These are phyloP conservation scores for Pollenia amentaria DNA, from an alignment of 2,888 invertebrate genomes.

Conservation along the genomic window DNA sequence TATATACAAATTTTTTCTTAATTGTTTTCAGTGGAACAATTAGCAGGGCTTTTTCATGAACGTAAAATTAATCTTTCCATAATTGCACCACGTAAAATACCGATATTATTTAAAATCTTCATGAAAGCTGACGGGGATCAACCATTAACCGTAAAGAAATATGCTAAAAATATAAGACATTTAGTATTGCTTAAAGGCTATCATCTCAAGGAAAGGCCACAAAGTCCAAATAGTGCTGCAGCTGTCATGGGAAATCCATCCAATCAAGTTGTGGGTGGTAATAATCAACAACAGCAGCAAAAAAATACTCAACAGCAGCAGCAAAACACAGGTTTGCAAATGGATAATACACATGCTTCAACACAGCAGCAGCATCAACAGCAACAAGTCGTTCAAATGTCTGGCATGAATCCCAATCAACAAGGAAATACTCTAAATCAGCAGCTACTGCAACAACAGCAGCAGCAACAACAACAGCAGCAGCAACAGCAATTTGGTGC, in stretches of 20 bases:
- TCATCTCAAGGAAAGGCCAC: constrained; percentile 89
- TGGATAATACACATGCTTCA: constrained; percentile 77
- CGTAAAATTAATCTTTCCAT: constrained; percentile 94
- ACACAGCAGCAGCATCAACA: constrained; percentile 77
- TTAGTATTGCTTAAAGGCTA: constrained; percentile 91
- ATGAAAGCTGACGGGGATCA: constrained; percentile 96
- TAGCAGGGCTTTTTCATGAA: constrained; percentile 92
- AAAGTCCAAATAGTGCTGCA: constrained; percentile 85
- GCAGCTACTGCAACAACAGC: constrained; percentile 76
- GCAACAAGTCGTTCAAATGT: constrained; percentile 71
- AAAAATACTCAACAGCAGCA: constrained; percentile 73
- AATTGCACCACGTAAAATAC: constrained; percentile 94
- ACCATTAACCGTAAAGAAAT: constrained; percentile 93
- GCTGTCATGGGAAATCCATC: constrained; percentile 74
- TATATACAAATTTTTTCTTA: background rate
- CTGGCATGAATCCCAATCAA: constrained; percentile 72
- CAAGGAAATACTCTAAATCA: constrained; percentile 68
- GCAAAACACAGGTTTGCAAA: constrained; percentile 80
- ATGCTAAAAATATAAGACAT: constrained; percentile 94
- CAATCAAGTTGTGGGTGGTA: constrained; percentile 78
- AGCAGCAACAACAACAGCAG: constrained; percentile 77
- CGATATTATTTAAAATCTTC: constrained; percentile 93
- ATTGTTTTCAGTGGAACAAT: constrained; percentile 88
- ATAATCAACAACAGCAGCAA: constrained; percentile 75
- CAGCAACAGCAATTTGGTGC: constrained; percentile 78